Conservation (phyloP, 2,888 invertebrate species). For the Platycnemis pennipes region DNA sequence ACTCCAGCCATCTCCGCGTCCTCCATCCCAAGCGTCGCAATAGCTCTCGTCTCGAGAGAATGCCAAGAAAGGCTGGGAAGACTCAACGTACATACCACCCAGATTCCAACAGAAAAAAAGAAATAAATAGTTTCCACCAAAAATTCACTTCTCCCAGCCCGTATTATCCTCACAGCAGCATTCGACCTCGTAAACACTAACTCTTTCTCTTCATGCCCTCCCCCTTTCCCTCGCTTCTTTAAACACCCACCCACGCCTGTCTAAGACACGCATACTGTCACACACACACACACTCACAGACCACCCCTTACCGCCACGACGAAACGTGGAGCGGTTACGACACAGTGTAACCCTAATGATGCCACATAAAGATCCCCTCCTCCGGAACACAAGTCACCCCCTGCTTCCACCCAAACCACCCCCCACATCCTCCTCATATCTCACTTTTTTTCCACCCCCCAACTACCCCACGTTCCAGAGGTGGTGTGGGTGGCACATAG, state of each 20-base stretch:
- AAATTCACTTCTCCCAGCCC: not conserved
- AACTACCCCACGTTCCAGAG: not conserved
- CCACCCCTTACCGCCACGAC: constrained; percentile 3
- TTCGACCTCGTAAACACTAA: not conserved
- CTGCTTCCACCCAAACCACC: not conserved
- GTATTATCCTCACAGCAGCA: not conserved
- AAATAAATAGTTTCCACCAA: not conserved
- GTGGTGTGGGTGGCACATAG: not conserved
- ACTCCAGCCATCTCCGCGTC: not conserved
- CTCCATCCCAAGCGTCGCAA: not conserved
- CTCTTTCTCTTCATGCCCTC: not conserved
- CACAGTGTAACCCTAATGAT: constrained; percentile 52
- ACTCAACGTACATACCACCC: not conserved
- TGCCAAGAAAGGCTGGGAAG: not conserved
- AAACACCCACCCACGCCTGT: not conserved
- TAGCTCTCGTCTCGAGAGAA: not conserved
- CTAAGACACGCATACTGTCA: too few species aligned
- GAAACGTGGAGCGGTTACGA: constrained; percentile 45
- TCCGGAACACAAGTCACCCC: constrained; percentile 6
- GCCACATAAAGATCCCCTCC: constrained; percentile 56
- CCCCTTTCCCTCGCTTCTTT: not conserved
- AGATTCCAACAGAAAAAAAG: not conserved
- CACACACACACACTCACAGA: too few species aligned
- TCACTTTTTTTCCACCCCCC: not conserved
- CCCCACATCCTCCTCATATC: not conserved